These are phyloP conservation scores for Chamaetylas fuelleborni DNA, from an alignment of 2,113 vertebrate genomes.

Conservation along the genomic window DNA sequence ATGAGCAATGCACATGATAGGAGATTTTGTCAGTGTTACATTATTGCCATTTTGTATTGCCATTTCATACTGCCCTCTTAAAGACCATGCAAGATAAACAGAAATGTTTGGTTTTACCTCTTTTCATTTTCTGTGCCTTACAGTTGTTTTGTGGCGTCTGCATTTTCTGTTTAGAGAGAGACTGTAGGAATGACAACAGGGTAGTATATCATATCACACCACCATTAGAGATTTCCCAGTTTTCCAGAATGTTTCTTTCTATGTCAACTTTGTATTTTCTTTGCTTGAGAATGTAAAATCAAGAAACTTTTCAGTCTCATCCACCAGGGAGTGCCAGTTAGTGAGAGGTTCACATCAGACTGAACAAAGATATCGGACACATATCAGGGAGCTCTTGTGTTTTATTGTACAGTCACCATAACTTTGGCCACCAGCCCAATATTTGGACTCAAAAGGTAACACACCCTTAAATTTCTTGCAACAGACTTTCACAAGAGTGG, in stretches of 20 bases:
- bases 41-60: background rate
- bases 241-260: background rate
- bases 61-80: background rate
- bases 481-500: background rate
- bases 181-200: background rate
- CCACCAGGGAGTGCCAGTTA: background rate
- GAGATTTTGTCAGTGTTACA: background rate
- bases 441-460: background rate
- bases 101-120: background rate
- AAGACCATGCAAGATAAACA: background rate
- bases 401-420: background rate
- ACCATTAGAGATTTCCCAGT: background rate
- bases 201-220: background rate
- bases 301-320: background rate
- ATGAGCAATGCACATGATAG: background rate
- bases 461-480: background rate
- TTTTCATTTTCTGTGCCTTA: background rate
- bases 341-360: background rate
- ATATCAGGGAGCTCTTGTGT: background rate
- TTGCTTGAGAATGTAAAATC: background rate
- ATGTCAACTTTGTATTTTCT: background rate
- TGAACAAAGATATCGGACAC: background rate
- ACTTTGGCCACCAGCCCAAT: background rate
- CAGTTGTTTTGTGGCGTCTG: background rate
- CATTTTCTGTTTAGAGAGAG: background rate